Conservation (phyloP, 2,888 invertebrate species). For the Apamea crenata region DNA sequence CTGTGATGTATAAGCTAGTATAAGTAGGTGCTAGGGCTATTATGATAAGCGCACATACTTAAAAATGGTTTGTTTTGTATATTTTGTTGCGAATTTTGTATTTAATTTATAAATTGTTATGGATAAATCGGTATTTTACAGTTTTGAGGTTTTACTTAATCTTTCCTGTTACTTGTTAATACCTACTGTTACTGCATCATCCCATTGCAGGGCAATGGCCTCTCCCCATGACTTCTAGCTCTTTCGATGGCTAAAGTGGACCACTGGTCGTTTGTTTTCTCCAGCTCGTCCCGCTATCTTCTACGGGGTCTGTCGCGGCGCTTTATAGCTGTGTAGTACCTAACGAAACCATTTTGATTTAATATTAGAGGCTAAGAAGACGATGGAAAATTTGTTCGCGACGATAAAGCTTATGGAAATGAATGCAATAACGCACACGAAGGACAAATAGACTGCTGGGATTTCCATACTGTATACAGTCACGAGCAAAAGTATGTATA, state of each 20-base stretch:
- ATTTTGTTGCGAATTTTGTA: conserved; percentile 77
- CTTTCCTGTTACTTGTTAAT: neutral
- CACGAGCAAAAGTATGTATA: no score
- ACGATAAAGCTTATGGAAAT: neutral
- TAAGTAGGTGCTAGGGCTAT: conserved; percentile 51
- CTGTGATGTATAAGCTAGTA: conserved; percentile 58
- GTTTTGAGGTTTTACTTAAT: conserved; percentile 33
- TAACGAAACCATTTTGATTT: neutral
- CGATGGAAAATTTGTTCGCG: neutral
- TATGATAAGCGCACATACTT: conserved; percentile 61
- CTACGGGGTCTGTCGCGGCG: no score
- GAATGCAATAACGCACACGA: neutral
- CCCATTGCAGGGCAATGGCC: no score
- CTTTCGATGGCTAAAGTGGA: no score
- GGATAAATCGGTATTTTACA: conserved; percentile 68
- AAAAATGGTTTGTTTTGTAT: conserved; percentile 70
- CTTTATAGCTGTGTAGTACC: no score
- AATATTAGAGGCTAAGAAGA: neutral
- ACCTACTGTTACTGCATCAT: no score
- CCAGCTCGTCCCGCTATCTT: no score
- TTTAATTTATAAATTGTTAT: conserved; percentile 71
- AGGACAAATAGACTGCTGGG: neutral
- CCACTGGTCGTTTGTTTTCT: neutral
- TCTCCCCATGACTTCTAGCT: no score
- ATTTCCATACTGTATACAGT: neutral